Evolutionary conservation across 2,888 invertebrate species (phyloP), one percentile per base, ranked within the genome.

Genomic region (Drosophila suboccidentalis): DNA sequence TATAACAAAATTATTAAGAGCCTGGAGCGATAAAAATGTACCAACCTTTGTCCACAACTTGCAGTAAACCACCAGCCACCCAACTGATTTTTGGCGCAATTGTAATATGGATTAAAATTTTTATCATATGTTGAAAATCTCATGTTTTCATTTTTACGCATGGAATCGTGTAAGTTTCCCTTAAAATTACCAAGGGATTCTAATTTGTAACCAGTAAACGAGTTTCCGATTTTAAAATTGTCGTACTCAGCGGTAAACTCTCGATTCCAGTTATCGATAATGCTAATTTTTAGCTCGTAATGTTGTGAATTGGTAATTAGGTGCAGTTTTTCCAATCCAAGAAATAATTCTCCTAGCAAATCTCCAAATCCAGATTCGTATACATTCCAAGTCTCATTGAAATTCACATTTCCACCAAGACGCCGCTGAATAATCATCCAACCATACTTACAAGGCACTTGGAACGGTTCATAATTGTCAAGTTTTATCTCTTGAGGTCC

Each of bases 271-370:
- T 0, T 0, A 13, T 36, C 6, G 15, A 0, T 26, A 0, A 22
- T 1, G 0, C 2, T 1, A 46, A 74, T 26, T 11, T 4, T 2
- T 43, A 70, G 19, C 29, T 62, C n/a, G 13, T 58, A 5, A 0
- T 1, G 43, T 10, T 19, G 6, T 2, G 38, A 32, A 6, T n/a
- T 11, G 11, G 74, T 69, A 2, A 75, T 15, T 1, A 9, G 34
- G 29, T 61, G 11, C 0, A 74, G n/a, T 0, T 46, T 50, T 13
- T 62, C 13, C 10, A 75, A 19, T n/a, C 74, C 74, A 15, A 75
- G 1, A 2, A 75, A 70, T 29, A 39, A 70, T 0, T 65, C 50
- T 0, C 0, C 0, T 2, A 11, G 0, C 0, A 5, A 1, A n/a
- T 15, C 0, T 11, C 60, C 60, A 54, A 74, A 64, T 26, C 63